A percentile compares a stretch with the other conserved stretches of the same genome.
Evolutionary conservation across 1,140 invertebrate genomes (phyloP).

Genomic region (Meloidogyne exigua): DNA sequence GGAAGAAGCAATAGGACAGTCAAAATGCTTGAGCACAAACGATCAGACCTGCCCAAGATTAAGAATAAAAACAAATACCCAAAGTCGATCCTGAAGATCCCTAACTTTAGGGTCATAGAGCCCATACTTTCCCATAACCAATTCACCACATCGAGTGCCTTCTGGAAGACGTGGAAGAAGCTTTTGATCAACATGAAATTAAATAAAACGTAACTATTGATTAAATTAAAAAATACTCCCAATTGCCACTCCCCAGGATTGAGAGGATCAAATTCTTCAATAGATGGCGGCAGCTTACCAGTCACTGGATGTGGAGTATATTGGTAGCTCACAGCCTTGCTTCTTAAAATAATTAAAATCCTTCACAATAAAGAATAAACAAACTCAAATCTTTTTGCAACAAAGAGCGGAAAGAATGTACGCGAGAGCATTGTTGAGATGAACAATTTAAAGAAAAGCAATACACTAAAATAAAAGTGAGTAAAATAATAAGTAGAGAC

Average conservation of each 20-base stretch:
- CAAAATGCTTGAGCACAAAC: too few relatives aligned
- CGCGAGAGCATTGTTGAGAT: background rate
- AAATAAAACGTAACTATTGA: background rate
- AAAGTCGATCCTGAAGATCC: constrained; percentile 47
- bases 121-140: constrained; percentile 63
- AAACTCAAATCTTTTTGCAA: background rate
- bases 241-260: constrained; percentile 62
- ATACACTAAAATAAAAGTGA: background rate
- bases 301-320: constrained; percentile 33
- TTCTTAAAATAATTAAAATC: background rate
- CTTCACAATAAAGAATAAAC: background rate
- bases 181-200: constrained; percentile 49
- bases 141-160: constrained; percentile 57
- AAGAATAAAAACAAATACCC: constrained; percentile 41
- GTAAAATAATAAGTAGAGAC: too few relatives aligned
- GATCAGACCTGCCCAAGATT: too few relatives aligned
- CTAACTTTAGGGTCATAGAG: constrained; percentile 57
- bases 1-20: too few relatives aligned
- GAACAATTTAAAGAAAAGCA: background rate
- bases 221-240: constrained; percentile 38
- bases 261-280: constrained; percentile 58
- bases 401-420: background rate
- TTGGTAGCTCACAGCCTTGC: background rate
- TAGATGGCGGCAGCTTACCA: constrained; percentile 48
- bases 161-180: constrained; percentile 63